Percentiles rank a stretch among this genome's conserved stretches.
phyloP scores from a whole-genome alignment of 2,113 vertebrate genomes.

The Oreotrochilus melanogaster region DNA sequence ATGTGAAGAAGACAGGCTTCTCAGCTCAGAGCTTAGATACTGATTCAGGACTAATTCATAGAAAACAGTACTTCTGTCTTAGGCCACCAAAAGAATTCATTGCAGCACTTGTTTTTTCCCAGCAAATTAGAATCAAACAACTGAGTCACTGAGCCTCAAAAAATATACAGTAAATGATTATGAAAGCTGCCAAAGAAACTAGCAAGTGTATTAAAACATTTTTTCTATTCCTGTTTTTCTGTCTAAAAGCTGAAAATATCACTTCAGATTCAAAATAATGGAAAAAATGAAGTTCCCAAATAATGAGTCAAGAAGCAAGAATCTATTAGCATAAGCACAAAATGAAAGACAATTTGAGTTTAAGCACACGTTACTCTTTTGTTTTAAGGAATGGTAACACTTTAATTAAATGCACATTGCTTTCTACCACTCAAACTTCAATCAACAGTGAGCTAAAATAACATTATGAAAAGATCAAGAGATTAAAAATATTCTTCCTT shows the following conservation, averaged over 20 bases:
- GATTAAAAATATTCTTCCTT: neutral
- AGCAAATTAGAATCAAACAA: neutral
- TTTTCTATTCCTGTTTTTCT: neutral
- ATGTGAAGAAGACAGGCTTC: neutral
- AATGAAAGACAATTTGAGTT: neutral
- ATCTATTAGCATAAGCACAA: neutral
- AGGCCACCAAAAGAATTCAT: neutral
- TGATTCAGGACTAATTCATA: neutral
- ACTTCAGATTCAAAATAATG: neutral
- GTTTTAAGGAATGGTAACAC: neutral
- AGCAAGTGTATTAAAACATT: neutral
- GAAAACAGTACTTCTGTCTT: neutral
- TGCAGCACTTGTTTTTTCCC: neutral
- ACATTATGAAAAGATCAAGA: neutral
- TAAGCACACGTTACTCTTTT: neutral
- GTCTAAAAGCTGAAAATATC: neutral
- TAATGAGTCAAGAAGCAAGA: neutral
- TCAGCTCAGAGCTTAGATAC: neutral
- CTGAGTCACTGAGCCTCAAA: neutral
- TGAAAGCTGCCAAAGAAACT: neutral
- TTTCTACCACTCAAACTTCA: neutral
- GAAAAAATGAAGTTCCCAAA: neutral
- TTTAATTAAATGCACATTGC: neutral
- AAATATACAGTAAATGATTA: neutral
- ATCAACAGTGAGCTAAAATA: neutral